Conservation (phyloP, 2,797 vertebrate species). For the Anniella stebbinsi region DNA sequence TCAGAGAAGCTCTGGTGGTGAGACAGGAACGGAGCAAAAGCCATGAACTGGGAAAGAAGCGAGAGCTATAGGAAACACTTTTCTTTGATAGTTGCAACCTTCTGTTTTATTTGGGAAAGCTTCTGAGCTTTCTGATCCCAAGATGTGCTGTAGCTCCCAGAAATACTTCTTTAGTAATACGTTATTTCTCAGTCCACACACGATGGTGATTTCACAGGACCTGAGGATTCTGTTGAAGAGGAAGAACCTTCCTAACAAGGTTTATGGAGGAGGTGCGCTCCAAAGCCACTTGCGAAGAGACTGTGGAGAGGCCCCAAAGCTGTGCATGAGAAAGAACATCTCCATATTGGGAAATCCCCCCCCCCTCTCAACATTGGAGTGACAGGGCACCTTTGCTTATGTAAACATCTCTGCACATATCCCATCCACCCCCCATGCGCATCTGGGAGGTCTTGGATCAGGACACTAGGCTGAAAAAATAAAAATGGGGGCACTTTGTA, state of each 20-base stretch:
- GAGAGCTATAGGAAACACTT: not conserved
- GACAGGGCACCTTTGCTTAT: not conserved
- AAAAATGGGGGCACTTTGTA: too few relatives aligned
- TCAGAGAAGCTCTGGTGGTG: not conserved
- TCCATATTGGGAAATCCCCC: not conserved
- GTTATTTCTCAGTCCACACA: not conserved
- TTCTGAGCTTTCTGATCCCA: not conserved
- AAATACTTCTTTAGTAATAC: not conserved
- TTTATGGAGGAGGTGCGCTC: not conserved
- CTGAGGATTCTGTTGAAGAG: not conserved
- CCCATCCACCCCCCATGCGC: not conserved
- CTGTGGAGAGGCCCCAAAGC: not conserved
- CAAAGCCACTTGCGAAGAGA: not conserved
- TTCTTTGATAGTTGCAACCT: not conserved
- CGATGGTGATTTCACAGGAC: not conserved
- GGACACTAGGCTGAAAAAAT: not conserved
- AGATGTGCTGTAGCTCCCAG: not conserved
- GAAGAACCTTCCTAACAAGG: not conserved
- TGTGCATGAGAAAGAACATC: not conserved
- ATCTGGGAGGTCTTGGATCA: not conserved
- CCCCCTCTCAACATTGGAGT: not conserved
- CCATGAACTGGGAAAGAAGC: too few relatives aligned
- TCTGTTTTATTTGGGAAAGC: not conserved
- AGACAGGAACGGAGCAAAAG: not conserved
- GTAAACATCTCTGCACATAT: not conserved